Evolutionary conservation across 2,797 vertebrate genomes (phyloP), one percentile per base, ranked within the genome.

Genomic region (Pteropus rufus): DNA sequence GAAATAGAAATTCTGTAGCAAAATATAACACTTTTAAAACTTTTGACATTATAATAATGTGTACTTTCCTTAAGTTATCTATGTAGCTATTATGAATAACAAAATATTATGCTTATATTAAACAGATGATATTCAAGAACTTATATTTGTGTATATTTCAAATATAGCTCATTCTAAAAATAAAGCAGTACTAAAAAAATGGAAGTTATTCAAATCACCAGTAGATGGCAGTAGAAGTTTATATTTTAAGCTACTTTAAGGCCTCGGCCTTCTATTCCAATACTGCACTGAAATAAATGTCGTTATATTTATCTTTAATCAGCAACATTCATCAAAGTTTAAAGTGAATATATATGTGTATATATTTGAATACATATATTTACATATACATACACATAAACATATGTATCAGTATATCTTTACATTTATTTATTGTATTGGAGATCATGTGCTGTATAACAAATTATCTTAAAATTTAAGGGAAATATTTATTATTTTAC

Each of bases 191-290:
- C 7, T 81, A 73, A 82, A n/a, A 82, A 56, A 0, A 18, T 72
- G 19, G 52, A 80, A 64, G 16, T 69, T 69, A 88, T 91, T 80
- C 5, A 95, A 62, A 54, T 80, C 18, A 84, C 70, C 95, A 64
- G 3, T 70, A 97, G 94, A 80, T 97, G 95, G 96, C 94, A 95
- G 81, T 56, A 92, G 16, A 26, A 73, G 58, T 19, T 69, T 87
- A 73, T 39, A 87, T 41, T 93, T 94, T 79, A 65, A 92, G 6
- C 67, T 83, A 24, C 23, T 89, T 31, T 18, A 67, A 77, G 26
- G 14, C 1, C 8, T 70, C 9, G 41, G 12, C 31, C 73, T 56
- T 41, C 15, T 79, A 49, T 58, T 93, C 10, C 58, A 73, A 52
- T 46, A 81, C 41, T 44, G 16, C 1, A 7, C n/a, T 86, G 39